Conservation (phyloP, 2,888 invertebrate species). For the Ariolimax columbianus region DNA sequence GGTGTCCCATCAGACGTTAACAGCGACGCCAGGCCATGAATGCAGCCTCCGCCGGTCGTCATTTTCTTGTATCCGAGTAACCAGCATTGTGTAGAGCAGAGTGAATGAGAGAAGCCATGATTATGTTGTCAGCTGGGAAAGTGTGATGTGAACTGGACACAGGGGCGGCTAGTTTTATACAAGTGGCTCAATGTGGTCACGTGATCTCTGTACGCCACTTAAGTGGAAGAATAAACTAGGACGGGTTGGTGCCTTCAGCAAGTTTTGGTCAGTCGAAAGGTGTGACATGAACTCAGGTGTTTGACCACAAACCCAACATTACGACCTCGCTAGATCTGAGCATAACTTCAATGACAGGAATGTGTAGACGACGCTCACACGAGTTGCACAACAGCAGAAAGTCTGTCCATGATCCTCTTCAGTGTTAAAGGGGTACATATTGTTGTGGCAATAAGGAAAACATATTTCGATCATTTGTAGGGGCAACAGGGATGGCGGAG, state of each 20-base stretch:
- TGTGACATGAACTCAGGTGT: too few relatives aligned
- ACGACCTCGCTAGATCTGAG: too few relatives aligned
- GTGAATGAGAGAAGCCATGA: not conserved
- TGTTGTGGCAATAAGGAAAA: too few relatives aligned
- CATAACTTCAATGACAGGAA: too few relatives aligned
- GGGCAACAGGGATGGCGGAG: too few relatives aligned
- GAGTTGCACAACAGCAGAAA: too few relatives aligned
- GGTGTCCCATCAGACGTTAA: not conserved
- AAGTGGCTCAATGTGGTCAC: not conserved
- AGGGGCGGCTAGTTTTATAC: not conserved
- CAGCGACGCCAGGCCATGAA: not conserved
- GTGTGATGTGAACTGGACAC: not conserved
- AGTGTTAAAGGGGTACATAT: too few relatives aligned
- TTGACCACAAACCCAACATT: too few relatives aligned
- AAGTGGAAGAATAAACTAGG: not conserved
- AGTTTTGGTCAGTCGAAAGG: not conserved
- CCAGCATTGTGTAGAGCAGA: not conserved
- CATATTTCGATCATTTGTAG: too few relatives aligned
- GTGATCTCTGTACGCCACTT: not conserved
- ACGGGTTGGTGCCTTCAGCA: not conserved
- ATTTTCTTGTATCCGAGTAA: not conserved
- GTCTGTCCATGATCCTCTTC: too few relatives aligned
- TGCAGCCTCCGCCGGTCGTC: not conserved
- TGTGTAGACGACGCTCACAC: too few relatives aligned
- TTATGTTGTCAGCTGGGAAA: not conserved